These are phyloP conservation scores for Cheilinus undulatus DNA, from an alignment of 2,113 vertebrate species.

Conservation along the genomic window DNA sequence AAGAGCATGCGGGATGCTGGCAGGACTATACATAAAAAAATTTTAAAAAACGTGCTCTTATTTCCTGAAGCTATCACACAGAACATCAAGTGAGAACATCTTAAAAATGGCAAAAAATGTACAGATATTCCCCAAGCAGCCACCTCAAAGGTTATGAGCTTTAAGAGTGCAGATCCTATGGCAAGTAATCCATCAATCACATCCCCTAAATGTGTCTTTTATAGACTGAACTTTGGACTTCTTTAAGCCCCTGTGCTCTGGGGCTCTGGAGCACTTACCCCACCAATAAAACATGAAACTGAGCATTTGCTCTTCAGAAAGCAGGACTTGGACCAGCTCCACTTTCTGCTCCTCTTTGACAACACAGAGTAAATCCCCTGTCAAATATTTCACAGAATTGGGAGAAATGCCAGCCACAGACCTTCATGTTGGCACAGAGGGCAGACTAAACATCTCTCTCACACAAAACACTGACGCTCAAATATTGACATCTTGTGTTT, in stretches of 20 bases:
- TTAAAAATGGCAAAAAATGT: background rate
- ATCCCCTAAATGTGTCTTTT: background rate
- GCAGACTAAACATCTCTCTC: conserved; percentile 36
- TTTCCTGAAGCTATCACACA: no score
- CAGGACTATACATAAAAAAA: no score
- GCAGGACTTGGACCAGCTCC: conserved; percentile 6
- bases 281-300: background rate
- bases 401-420: conserved; percentile 45
- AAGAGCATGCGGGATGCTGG: no score
- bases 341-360: conserved; percentile 13
- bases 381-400: conserved; percentile 36
- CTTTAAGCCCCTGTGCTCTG: background rate
- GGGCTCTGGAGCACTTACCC: background rate
- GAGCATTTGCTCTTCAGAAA: conserved; percentile 6
- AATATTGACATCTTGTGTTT: conserved; percentile 60
- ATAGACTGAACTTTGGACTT: background rate
- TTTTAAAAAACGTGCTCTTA: no score
- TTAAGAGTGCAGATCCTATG: background rate
- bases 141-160: background rate
- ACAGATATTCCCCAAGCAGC: background rate
- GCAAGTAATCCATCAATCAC: background rate
- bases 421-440: conserved; percentile 37
- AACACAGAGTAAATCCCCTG: conserved; percentile 32
- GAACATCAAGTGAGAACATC: no score
- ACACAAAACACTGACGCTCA: conserved; percentile 32